Conservation (phyloP, 2,113 vertebrate species). For the Notiomystis cincta region DNA sequence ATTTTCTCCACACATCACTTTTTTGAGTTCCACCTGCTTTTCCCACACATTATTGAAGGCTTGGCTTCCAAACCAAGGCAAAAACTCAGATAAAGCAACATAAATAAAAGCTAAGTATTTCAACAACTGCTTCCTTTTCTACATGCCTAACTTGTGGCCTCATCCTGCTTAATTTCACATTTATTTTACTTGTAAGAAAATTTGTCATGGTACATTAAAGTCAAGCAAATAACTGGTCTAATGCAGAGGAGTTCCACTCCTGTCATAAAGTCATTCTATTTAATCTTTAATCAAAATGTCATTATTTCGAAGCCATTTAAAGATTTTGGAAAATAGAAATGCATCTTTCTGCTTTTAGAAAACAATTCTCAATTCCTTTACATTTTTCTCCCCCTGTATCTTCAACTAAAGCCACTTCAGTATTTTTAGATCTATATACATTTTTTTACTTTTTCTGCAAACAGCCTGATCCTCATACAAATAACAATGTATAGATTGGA, state of each 20-base stretch:
- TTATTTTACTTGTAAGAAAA: not conserved
- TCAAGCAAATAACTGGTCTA: not conserved
- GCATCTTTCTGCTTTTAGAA: not conserved
- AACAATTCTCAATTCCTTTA: not conserved
- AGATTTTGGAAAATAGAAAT: not conserved
- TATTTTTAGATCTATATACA: not conserved
- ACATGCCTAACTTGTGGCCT: not conserved
- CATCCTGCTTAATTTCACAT: not conserved
- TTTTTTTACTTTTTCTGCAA: not conserved
- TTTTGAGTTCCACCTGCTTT: not conserved
- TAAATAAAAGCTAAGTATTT: not conserved
- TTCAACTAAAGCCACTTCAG: not conserved
- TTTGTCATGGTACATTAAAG: not conserved
- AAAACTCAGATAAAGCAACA: not conserved
- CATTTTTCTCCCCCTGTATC: not conserved
- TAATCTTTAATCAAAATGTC: not conserved
- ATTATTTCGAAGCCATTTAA: not conserved
- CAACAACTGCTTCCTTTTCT: not conserved
- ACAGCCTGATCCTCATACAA: accelerated
- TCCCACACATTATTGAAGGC: not conserved
- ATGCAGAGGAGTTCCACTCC: not conserved
- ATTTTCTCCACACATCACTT: not conserved
- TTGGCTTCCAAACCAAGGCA: not conserved
- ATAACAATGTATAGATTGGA: not conserved
- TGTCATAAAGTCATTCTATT: not conserved